Base-by-base conservation (phyloP, 2,888 invertebrate species). In the Cantharis flavilabris region DNA sequence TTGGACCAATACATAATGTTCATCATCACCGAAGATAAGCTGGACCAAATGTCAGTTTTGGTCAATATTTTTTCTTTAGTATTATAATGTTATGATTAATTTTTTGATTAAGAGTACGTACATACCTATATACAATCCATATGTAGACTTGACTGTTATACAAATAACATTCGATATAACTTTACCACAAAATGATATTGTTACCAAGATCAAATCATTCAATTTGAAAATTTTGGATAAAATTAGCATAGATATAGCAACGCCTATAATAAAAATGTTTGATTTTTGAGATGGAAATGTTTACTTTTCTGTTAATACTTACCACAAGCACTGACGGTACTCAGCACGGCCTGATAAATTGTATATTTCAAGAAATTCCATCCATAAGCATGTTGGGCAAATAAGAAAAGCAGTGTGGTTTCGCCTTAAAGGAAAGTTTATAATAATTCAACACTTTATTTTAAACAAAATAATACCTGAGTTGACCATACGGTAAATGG, bases 321-420 rank as follows among this genome's bases (percentile, higher is more conserved):
- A 73, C 73, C 73, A 13, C 69, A 13, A n/a, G 73, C 49, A 26
- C 9, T 69, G 0, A 73, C 1, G 1, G 20, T 18, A 13, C 62
- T 69, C 10, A 13, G 69, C 3, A 18, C 9, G 1, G 62, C 73
- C 16, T 62, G 62, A 62, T 69, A 73, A 11, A 67, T 20, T 2
- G 69, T 73, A 18, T 62, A 73, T 13, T 73, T 14, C 3, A 30
- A 7, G 18, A 62, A 73, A 23, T 69, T n/a, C 73, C 73, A 73
- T 30, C 73, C 73, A 62, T 73, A 73, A n/a, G 73, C 73, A 30
- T 73, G 73, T 28, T 73, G 73, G 13, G 69, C n/a, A 63, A 73
- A 73, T 62, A 62, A 73, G 11, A 73, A 73, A 18, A 73, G 30
- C 2, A 73, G 62, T 3, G n/a, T 28, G 2, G 14, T 13, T 16